phyloP scores from a whole-genome alignment of 1,140 invertebrate species.

The Laupala kohalensis region DNA sequence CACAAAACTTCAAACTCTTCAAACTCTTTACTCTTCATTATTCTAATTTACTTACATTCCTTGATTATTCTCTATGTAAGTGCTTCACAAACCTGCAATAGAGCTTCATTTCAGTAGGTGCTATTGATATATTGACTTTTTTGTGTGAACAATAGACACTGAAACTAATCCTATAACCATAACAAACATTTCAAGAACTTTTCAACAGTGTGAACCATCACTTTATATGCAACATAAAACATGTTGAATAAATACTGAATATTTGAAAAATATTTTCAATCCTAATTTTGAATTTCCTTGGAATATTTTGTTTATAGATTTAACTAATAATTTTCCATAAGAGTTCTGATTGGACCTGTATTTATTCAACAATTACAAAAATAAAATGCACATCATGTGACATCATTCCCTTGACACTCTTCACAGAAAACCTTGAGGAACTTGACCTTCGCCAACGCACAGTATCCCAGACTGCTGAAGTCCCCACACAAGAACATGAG shows the following conservation, averaged over 20 bases:
- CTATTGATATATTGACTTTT: neutral
- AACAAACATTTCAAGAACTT: neutral
- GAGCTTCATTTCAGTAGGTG: neutral
- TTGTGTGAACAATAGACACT: neutral
- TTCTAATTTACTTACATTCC: neutral
- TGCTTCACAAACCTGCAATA: neutral
- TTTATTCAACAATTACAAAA: neutral
- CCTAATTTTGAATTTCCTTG: no score
- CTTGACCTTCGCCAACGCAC: slow-evolving; percentile 18
- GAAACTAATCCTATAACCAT: neutral
- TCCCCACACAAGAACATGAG: slow-evolving; percentile 17
- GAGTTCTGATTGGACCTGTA: neutral
- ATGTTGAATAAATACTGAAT: neutral
- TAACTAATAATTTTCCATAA: neutral
- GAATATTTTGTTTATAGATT: neutral
- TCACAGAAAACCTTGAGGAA: slow-evolving; percentile 34
- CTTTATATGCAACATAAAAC: neutral
- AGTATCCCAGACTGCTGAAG: slow-evolving; percentile 22
- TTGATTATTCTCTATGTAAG: neutral
- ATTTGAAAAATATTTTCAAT: no score
- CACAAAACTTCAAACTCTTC: neutral
- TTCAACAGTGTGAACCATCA: neutral
- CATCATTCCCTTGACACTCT: slow-evolving; percentile 24
- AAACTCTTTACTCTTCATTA: neutral
- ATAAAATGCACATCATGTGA: neutral